These are phyloP conservation scores for Chloroclysta siterata DNA, from an alignment of 2,888 invertebrate species.

Conservation along the genomic window DNA sequence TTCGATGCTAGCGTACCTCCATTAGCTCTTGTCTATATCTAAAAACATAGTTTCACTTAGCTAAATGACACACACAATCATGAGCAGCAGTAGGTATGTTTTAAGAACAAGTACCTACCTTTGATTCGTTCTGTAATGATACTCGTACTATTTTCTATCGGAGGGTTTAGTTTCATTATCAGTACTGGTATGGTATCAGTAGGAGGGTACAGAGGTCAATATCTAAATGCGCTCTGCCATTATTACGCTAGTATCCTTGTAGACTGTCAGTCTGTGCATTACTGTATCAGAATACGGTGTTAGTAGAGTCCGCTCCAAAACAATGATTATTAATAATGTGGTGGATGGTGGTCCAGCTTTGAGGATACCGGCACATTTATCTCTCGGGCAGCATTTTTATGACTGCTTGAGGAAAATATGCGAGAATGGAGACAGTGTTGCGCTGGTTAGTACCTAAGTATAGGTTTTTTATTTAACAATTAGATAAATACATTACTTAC, in stretches of 20 bases:
- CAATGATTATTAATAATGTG: conserved; percentile 60
- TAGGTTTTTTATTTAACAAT: no score
- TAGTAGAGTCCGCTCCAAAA: neutral
- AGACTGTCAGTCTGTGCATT: neutral
- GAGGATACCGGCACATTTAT: conserved; percentile 61
- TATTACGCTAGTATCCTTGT: neutral
- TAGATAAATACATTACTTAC: no score
- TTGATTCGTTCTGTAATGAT: no score
- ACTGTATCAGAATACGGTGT: neutral
- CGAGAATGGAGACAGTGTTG: conserved; percentile 47
- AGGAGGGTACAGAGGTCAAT: conserved; percentile 5
- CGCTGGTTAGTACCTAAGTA: conserved; percentile 52
- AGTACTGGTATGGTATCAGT: neutral
- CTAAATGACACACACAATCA: no score
- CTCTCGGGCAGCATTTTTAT: conserved; percentile 61
- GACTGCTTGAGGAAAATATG: conserved; percentile 55
- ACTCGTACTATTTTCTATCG: no score
- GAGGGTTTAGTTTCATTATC: neutral
- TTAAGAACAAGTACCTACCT: no score
- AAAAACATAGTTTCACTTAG: no score
- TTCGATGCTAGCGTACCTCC: no score
- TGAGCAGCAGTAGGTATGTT: no score
- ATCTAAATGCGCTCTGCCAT: neutral
- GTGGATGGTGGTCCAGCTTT: conserved; percentile 59
- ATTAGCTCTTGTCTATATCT: no score